phyloP scores from a whole-genome alignment of 2,113 vertebrate genomes.

The Aspiorhynchus laticeps region DNA sequence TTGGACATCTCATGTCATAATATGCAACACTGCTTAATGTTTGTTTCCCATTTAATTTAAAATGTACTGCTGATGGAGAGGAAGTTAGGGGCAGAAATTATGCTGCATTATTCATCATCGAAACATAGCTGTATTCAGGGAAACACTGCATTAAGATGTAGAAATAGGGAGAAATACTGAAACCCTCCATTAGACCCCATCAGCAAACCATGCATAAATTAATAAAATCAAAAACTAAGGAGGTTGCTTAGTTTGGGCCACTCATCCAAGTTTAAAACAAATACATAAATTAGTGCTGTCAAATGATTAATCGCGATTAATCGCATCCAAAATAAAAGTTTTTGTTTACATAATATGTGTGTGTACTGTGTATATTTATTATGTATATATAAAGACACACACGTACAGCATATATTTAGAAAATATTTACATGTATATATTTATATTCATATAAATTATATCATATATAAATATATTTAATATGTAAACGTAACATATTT shows the following conservation, averaged over 20 bases:
- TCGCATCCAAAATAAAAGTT: no score
- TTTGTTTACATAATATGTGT: no score
- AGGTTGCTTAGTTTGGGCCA: neutral
- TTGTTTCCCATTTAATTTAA: constrained; percentile 22
- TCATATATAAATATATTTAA: no score
- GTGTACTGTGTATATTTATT: no score
- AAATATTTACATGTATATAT: no score
- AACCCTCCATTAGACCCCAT: neutral
- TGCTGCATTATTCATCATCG: neutral
- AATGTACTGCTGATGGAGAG: constrained; percentile 18
- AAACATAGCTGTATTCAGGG: neutral
- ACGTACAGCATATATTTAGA: no score
- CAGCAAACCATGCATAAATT: neutral
- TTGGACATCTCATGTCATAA: neutral
- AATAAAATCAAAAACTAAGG: neutral
- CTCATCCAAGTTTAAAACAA: neutral
- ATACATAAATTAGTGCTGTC: neutral
- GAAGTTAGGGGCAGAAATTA: neutral
- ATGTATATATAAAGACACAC: no score
- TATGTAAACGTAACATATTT: no score
- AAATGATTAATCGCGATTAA: no score
- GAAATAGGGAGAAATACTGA: neutral
- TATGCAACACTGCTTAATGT: neutral
- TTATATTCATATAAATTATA: no score
- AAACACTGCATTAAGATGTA: neutral